Evolutionary conservation across 2,888 invertebrate species (phyloP).

Genomic region (Perizoma flavofasciatum): DNA sequence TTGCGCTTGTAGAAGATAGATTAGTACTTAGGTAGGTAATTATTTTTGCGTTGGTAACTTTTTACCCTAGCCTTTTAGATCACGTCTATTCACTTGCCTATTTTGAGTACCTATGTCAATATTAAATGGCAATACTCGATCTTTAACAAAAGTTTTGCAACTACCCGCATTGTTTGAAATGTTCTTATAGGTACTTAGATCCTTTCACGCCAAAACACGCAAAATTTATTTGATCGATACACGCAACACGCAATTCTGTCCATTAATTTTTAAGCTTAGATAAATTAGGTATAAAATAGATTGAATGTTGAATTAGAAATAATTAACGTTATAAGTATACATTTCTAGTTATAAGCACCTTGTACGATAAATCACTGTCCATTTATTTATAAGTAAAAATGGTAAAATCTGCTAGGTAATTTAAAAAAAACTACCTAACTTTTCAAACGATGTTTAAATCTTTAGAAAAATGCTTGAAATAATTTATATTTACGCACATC

Average conservation of each 20-base stretch:
- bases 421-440: background rate
- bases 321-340: slow-evolving; percentile 39
- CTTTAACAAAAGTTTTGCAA: background rate
- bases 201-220: slow-evolving; percentile 46
- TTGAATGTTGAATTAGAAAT: slow-evolving; percentile 60
- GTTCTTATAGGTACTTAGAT: slow-evolving; percentile 1
- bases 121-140: background rate
- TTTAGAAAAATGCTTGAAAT: slow-evolving; percentile 6
- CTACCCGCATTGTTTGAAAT: slow-evolving; percentile 17
- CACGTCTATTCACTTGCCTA: slow-evolving; percentile 6
- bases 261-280: slow-evolving; percentile 69
- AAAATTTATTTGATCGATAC: slow-evolving; percentile 54
- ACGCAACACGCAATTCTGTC: slow-evolving; percentile 83
- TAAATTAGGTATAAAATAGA: slow-evolving; percentile 47
- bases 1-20: slow-evolving; percentile 15
- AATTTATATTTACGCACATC: too few relatives aligned
- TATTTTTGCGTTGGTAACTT: slow-evolving; percentile 4
- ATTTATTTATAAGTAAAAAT: slow-evolving; percentile 46
- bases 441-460: background rate
- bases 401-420: background rate
- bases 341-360: slow-evolving; percentile 63
- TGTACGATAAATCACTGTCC: slow-evolving; percentile 73
- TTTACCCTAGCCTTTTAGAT: slow-evolving; percentile 6
- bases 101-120: background rate
- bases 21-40: background rate